Evolutionary conservation across 1,140 invertebrate genomes (phyloP), one percentile per base, ranked within the genome.

Genomic region (Orussus abietinus): DNA sequence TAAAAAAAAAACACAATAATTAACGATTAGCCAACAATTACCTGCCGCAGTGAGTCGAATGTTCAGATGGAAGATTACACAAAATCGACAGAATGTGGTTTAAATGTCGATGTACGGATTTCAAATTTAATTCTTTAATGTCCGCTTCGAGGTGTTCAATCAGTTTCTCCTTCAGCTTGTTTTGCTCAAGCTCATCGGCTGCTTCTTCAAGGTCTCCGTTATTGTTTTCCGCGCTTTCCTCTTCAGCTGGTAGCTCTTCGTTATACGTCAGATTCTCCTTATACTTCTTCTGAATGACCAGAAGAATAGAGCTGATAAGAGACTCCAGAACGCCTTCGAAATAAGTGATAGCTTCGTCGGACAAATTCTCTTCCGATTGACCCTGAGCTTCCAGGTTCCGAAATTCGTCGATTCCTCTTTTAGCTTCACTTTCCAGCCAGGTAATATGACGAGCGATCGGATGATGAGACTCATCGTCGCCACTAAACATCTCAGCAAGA

Each of bases 271-370:
- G 49, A 66, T 80, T 77, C 45, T 80, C 80, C 59, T 88, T 88
- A 51, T 81, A 84, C 25, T 86, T 67, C 31, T 81, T 80, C 59
- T 89, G 84, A 40, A 89, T 75, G 0, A 77, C 66, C 5, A 85
- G 45, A 1, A 88, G 64, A 53, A 85, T 75, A 22, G 66, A 75
- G 34, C 80, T 77, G 1, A 81, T 58, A 32, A 84, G 62, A 42
- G 75, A 70, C 57, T 84, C 77, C 3, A 80, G 53, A 49, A 74
- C 54, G 10, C 45, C 50, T 19, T 73, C 42, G 41, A 75, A 69
- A 29, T 57, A 56, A 38, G 46, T 53, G 11, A 57, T 50, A 66
- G 32, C 37, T 44, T 45, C 26, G 13, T 26, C 13, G 34, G 12
- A n/a, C n/a, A n/a, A n/a, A n/a, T n/a, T 14, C 3, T 15, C 11